Conservation (phyloP, 92 coral and sea anemone species). For the Parazoanthus atlanticus region DNA sequence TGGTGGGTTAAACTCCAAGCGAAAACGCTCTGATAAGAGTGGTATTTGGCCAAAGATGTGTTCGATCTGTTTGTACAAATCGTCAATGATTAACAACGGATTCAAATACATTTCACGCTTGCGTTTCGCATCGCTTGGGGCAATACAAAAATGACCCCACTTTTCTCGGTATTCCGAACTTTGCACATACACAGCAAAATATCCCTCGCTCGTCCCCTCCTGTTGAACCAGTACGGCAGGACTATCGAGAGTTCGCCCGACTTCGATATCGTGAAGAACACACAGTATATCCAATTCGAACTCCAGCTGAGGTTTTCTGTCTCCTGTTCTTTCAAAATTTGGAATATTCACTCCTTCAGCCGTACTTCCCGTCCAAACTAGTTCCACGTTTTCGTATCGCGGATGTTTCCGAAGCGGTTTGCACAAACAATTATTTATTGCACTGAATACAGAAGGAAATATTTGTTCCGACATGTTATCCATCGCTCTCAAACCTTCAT, state of each 20-base stretch:
- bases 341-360: slow-evolving; percentile 59
- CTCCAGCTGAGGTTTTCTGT: slow-evolving; percentile 42
- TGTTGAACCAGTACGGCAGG: slow-evolving; percentile 51
- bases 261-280: slow-evolving; percentile 51
- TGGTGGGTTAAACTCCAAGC: slow-evolving; percentile 48
- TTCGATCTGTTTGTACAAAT: slow-evolving; percentile 49
- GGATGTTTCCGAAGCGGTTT: slow-evolving; percentile 53
- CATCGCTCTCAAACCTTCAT: slow-evolving; percentile 35
- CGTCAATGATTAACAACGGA: slow-evolving; percentile 50
- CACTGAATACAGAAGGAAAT: slow-evolving; percentile 49
- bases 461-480: slow-evolving; percentile 44
- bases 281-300: slow-evolving; percentile 56
- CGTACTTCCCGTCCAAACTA: slow-evolving; percentile 57
- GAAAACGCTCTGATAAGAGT: slow-evolving; percentile 26
- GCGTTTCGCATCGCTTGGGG: slow-evolving; percentile 49
- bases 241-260: slow-evolving; percentile 38
- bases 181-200: slow-evolving; percentile 47
- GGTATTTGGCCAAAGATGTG: slow-evolving; percentile 60
- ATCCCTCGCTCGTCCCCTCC: slow-evolving; percentile 49
- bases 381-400: slow-evolving; percentile 41
- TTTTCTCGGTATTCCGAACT: slow-evolving; percentile 39
- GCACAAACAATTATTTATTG: slow-evolving; percentile 49
- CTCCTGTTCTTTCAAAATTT: slow-evolving; percentile 49
- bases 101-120: slow-evolving; percentile 50
- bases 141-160: slow-evolving; percentile 43